These are phyloP conservation scores for Ageneiosus marmoratus DNA, from an alignment of 2,113 vertebrate species.

Conservation along the genomic window DNA sequence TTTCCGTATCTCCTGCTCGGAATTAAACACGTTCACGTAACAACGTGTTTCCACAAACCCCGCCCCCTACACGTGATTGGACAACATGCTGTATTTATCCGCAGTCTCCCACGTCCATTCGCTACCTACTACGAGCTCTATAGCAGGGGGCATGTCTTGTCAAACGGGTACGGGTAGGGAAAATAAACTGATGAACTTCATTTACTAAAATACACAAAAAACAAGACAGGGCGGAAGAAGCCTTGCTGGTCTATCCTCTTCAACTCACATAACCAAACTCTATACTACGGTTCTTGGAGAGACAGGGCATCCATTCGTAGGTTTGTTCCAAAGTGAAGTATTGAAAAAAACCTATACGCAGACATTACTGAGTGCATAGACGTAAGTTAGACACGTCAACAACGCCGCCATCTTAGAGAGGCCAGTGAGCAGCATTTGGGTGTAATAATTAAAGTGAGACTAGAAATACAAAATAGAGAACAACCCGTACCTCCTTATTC, in stretches of 20 bases:
- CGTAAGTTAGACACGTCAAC: neutral
- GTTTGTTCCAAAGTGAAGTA: neutral
- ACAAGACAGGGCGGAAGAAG: neutral
- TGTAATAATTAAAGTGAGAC: neutral
- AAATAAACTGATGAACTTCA: no score
- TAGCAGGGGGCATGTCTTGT: neutral
- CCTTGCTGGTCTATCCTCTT: neutral
- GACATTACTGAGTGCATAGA: neutral
- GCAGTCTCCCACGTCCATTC: neutral
- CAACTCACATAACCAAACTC: neutral
- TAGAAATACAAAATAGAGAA: neutral
- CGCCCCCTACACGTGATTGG: neutral
- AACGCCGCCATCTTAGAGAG: neutral
- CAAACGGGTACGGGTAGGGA: constrained; percentile 8
- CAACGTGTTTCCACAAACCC: neutral
- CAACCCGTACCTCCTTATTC: neutral
- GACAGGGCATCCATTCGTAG: neutral
- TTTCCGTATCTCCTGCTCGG: constrained; percentile 48
- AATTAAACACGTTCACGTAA: constrained; percentile 34
- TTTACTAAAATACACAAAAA: no score
- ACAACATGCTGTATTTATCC: neutral
- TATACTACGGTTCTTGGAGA: neutral
- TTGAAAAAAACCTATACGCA: neutral
- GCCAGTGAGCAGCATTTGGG: neutral
- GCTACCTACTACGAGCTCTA: neutral